Evolutionary conservation across 1,140 invertebrate species (phyloP).

Genomic region (Drosophila arawakana): DNA sequence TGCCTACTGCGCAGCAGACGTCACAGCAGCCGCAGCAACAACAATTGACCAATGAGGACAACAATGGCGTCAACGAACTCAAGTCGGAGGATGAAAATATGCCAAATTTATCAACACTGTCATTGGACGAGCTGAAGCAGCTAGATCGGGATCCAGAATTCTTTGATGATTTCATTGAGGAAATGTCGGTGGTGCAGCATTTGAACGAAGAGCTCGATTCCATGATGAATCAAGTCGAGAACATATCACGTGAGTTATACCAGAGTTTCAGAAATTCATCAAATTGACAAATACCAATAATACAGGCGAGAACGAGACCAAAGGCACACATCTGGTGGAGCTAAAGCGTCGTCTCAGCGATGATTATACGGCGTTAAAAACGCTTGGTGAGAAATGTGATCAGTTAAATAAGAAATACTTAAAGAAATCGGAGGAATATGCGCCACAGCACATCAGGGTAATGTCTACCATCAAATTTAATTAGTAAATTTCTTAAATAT

Average conservation of each 20-base stretch:
- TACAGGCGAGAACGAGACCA: conserved; percentile 88
- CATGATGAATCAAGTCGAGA: conserved; percentile 89
- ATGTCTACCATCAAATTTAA: conserved; percentile 64
- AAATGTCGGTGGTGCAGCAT: conserved; percentile 88
- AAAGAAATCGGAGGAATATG: conserved; percentile 89
- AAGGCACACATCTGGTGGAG: conserved; percentile 88
- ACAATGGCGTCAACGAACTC: conserved; percentile 34
- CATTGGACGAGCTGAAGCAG: conserved; percentile 89
- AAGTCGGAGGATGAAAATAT: conserved; percentile 82
- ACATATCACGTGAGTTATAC: conserved; percentile 87
- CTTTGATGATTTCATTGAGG: conserved; percentile 89
- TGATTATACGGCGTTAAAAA: conserved; percentile 88
- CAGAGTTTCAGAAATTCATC: not conserved
- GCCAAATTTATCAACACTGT: conserved; percentile 88
- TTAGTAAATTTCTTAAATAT: not conserved
- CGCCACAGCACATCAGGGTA: conserved; percentile 90
- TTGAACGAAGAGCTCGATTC: conserved; percentile 89
- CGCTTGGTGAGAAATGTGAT: conserved; percentile 89
- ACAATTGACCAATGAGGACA: conserved; percentile 44
- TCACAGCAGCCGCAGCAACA: conserved; percentile 36
- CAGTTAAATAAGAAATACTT: conserved; percentile 88
- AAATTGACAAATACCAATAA: conserved; percentile 17
- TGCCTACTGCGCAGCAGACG: conserved; percentile 62
- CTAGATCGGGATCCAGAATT: conserved; percentile 88
- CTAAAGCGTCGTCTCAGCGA: conserved; percentile 87